A percentile compares a stretch with the other conserved stretches of the same genome.
Conservation (phyloP, 2,113 vertebrate species). For the Leucopsar rothschildi region DNA sequence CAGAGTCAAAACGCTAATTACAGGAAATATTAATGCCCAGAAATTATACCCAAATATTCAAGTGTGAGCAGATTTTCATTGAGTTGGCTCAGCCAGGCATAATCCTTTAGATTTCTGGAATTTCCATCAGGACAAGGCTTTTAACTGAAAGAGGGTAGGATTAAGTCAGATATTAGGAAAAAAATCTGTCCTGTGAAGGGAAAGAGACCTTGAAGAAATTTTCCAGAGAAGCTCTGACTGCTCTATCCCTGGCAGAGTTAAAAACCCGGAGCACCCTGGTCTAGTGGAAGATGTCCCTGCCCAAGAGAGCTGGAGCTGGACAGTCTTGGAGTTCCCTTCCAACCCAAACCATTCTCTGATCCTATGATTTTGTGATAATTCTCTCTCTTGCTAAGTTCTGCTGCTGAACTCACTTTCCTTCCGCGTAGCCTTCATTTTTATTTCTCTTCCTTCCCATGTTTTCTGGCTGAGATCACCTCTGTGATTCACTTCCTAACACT, state of each 20-base stretch:
- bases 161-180: background rate
- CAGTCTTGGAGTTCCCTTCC: background rate
- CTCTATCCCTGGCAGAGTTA: background rate
- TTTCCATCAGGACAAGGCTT: background rate
- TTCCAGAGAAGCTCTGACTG: background rate
- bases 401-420: background rate
- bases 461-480: background rate
- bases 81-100: background rate
- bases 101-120: background rate
- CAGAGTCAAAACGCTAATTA: background rate
- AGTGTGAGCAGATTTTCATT: fast-evolving
- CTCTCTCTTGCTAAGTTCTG: background rate
- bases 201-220: background rate
- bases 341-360: background rate
- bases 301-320: background rate
- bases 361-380: background rate
- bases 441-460: background rate
- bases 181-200: background rate
- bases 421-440: background rate
- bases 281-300: background rate
- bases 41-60: background rate
- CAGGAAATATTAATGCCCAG: background rate
- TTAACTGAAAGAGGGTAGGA: background rate
- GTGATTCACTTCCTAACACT: background rate
- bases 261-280: background rate